These are phyloP conservation scores for Drosophila sechellia DNA, from an alignment of 1,140 invertebrate genomes.

Conservation along the genomic window DNA sequence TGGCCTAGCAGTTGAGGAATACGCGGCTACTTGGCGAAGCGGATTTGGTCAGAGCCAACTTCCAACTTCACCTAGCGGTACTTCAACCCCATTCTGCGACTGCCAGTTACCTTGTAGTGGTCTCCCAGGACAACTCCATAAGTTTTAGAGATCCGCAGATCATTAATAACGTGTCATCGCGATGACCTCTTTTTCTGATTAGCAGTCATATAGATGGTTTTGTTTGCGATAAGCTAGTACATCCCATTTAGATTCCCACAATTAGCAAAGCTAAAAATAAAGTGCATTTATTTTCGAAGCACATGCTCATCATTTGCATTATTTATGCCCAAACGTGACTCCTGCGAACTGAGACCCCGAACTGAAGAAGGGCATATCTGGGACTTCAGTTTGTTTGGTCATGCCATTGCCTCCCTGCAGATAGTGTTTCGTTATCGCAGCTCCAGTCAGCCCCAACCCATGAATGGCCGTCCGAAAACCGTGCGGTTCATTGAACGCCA, in stretches of 20 bases:
- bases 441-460: not conserved
- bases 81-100: constrained; percentile 26
- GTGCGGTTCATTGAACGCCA: constrained; percentile 70
- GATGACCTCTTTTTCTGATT: constrained; percentile 5
- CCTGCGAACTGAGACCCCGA: constrained; percentile 27
- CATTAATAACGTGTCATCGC: constrained; percentile 18
- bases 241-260: not conserved
- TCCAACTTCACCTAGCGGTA: constrained; percentile 27
- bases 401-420: not conserved
- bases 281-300: constrained; percentile 12
- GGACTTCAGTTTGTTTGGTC: constrained; percentile 3
- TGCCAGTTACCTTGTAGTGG: constrained; percentile 9
- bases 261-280: constrained; percentile 8
- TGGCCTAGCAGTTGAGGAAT: constrained; percentile 15
- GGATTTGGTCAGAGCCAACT: constrained; percentile 28
- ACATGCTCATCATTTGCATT: constrained; percentile 64
- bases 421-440: constrained; percentile 29
- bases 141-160: constrained; percentile 4
- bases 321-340: constrained; percentile 70
- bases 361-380: constrained; percentile 10
- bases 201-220: constrained; percentile 2
- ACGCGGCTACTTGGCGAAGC: constrained; percentile 6
- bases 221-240: too few relatives aligned
- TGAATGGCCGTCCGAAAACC: constrained; percentile 25
- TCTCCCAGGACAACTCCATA: constrained; percentile 18